A percentile compares a stretch with the other conserved stretches of the same genome.
Evolutionary conservation across 1,140 invertebrate species (phyloP).

Genomic region (Pararge aegeria): DNA sequence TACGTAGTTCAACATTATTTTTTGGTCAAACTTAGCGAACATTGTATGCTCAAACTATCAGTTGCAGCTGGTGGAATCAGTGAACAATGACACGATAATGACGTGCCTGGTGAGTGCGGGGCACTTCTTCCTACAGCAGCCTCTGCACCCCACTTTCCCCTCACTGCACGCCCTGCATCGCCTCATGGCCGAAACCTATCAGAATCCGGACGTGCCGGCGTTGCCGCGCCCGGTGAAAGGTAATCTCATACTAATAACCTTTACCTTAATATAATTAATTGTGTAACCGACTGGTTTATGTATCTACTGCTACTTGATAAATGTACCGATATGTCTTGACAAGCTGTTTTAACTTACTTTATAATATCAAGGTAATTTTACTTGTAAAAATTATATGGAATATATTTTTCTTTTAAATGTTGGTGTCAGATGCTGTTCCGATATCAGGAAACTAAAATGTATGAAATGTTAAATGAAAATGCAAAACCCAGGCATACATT

Average conservation of each 20-base stretch:
- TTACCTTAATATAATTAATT: constrained; percentile 6
- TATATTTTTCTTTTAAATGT: too few species aligned
- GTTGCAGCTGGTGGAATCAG: constrained; percentile 91
- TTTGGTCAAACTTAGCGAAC: constrained; percentile 14
- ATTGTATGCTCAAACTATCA: constrained; percentile 72
- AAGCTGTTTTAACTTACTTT: background rate
- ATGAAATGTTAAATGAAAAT: too few species aligned
- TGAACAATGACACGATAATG: constrained; percentile 95
- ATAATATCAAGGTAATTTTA: background rate
- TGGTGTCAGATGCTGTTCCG: too few species aligned
- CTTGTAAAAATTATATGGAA: background rate
- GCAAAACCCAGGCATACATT: background rate
- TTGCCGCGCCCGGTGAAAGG: constrained; percentile 77
- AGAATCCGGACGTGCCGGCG: constrained; percentile 82
- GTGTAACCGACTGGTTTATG: background rate
- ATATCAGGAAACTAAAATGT: background rate
- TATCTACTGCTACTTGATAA: background rate
- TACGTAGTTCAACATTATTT: too few species aligned
- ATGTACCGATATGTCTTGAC: background rate
- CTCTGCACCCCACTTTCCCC: constrained; percentile 94
- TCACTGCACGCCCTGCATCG: constrained; percentile 88
- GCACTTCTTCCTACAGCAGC: constrained; percentile 96
- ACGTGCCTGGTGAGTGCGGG: constrained; percentile 91
- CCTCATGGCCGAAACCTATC: constrained; percentile 86
- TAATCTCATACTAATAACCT: constrained; percentile 9